Percentiles rank a stretch among this genome's conserved stretches.
Conservation (phyloP, 2,888 invertebrate species). For the Pheosia gnoma region DNA sequence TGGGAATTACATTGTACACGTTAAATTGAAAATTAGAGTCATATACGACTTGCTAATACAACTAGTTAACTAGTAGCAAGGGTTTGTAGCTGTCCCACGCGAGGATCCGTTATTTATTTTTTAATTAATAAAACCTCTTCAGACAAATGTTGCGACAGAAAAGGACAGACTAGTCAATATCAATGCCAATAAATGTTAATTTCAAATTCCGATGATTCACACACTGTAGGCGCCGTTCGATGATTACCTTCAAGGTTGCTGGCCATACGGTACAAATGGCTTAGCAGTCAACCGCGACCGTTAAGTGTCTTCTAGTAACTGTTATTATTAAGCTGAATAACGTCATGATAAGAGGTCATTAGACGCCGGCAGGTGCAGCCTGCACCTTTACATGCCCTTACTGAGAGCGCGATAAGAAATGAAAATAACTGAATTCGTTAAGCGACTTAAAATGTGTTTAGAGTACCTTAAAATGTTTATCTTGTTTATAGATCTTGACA, state of each 20-base stretch:
- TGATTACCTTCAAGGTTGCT: constrained; percentile 48
- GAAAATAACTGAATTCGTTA: constrained; percentile 9
- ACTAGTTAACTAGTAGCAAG: too few relatives aligned
- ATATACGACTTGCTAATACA: too few relatives aligned
- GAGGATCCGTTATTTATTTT: too few relatives aligned
- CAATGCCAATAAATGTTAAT: constrained; percentile 40
- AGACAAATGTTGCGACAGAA: not conserved
- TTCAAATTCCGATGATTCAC: constrained; percentile 47
- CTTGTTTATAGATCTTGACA: constrained; percentile 77
- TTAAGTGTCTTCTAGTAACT: constrained; percentile 47
- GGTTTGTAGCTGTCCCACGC: too few relatives aligned
- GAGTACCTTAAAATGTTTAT: constrained; percentile 49
- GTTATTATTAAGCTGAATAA: constrained; percentile 36
- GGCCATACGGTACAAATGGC: constrained; percentile 34
- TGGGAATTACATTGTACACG: too few relatives aligned
- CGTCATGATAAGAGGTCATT: constrained; percentile 52
- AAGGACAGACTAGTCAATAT: constrained; percentile 15
- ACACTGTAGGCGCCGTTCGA: constrained; percentile 32
- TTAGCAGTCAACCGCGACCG: constrained; percentile 48
- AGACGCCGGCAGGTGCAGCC: constrained; percentile 39
- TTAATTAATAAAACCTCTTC: not conserved
- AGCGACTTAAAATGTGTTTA: constrained; percentile 9
- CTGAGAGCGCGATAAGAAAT: constrained; percentile 19
- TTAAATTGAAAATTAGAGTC: too few relatives aligned
- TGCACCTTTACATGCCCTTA: constrained; percentile 27